Base-by-base conservation (phyloP, 2,888 invertebrate species). In the Selenia dentaria region DNA sequence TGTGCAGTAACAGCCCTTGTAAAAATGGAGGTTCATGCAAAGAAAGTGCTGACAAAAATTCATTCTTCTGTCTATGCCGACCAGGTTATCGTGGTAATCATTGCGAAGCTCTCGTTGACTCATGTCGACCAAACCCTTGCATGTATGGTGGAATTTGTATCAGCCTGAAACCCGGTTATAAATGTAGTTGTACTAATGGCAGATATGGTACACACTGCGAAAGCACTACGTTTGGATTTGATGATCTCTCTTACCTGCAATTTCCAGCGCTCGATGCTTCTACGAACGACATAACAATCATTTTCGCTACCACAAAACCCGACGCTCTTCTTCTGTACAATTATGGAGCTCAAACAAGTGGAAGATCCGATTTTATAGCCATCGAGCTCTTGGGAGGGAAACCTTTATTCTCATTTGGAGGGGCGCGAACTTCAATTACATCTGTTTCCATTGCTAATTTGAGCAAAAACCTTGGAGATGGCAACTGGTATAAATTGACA, bases 71-170 rank as follows among this genome's bases (percentile, higher is more conserved):
- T 67, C 88, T 97, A 1, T 99, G 98, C 74, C 93, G 97, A 1
- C 96, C 97, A 1, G 98, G 98, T 0, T 98, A 96, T 77, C 93
- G 96, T 6, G 98, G 99, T 1, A 96, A 96, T 75, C 95, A 95
- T 59, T 99, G 98, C 76, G 97, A 98, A 86, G 94, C 95, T 11
- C 91, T 96, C 2, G 95, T 96, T 0, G 97, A 98, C 74, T 96
- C 96, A 0, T 99, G 98, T 71, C 92, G 97, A 48, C 96, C 97
- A 0, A 97, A 98, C 79, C 98, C 98, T n/a, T 98, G 98, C 67
- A 87, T 96, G 51, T 92, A 97, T 74, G 97, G 97, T 14, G 98
- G 98, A 18, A 92, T 96, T 29, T 98, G 98, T 70, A 94, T 97
- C 9, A 95, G 95, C 53, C 87, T 96, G n/a, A 96, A 96, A 70